Evolutionary conservation across 2,797 vertebrate genomes (phyloP).

Genomic region (Scyliorhinus canicula): DNA sequence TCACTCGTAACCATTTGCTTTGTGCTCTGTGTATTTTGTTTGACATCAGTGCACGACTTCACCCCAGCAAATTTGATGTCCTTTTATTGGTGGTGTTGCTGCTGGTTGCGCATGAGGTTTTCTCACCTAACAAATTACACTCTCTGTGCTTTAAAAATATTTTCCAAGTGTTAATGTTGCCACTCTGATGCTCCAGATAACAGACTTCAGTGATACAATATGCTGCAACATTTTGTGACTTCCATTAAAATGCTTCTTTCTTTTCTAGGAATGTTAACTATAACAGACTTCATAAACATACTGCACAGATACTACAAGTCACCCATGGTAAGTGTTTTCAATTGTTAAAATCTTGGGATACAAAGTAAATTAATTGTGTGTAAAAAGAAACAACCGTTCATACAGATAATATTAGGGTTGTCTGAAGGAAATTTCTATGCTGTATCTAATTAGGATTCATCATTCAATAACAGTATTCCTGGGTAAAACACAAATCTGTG

Average conservation of each 20-base stretch:
- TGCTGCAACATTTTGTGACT: neutral
- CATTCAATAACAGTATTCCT: neutral
- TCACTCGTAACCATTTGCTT: neutral
- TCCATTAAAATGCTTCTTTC: neutral
- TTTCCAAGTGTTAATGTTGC: neutral
- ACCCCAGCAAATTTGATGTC: neutral
- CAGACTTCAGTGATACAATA: neutral
- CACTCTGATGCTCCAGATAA: neutral
- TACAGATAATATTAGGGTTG: neutral
- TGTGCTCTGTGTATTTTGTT: neutral
- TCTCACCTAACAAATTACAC: neutral
- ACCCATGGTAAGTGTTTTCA: conserved; percentile 75
- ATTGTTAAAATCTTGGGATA: neutral
- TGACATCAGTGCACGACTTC: neutral
- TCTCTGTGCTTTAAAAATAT: too few relatives aligned
- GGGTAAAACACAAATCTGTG: neutral
- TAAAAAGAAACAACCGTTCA: neutral
- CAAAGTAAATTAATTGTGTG: neutral
- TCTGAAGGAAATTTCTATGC: neutral
- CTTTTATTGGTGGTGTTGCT: neutral
- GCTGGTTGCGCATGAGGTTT: neutral
- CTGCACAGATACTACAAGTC: conserved; percentile 99
- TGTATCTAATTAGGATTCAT: neutral
- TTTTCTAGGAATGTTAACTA: conserved; percentile 91
- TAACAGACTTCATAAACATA: conserved; percentile 99